These are phyloP conservation scores for Columba guinea DNA, from an alignment of 2,797 vertebrate genomes.

Conservation along the genomic window DNA sequence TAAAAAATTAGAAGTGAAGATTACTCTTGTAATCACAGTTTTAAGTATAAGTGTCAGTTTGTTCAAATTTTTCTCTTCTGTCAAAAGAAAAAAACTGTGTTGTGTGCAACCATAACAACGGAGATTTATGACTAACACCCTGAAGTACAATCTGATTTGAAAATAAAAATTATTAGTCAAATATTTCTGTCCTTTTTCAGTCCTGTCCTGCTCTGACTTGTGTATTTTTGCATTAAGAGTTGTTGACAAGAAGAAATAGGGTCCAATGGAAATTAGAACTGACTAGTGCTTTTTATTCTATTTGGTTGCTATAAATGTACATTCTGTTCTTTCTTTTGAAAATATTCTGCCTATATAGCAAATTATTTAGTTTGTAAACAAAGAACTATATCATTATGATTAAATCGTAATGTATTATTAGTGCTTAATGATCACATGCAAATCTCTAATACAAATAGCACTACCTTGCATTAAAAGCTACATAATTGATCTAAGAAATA, in stretches of 20 bases:
- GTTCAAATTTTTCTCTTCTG: not conserved
- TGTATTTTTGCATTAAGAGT: not conserved
- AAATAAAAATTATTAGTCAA: not conserved
- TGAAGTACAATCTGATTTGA: not conserved
- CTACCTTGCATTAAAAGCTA: constrained; percentile 24
- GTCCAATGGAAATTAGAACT: constrained; percentile 27
- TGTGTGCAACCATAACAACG: not conserved
- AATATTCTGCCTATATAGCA: constrained; percentile 2
- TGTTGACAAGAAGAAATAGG: not conserved
- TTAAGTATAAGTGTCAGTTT: not conserved
- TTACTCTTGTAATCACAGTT: not conserved
- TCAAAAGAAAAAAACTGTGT: not conserved
- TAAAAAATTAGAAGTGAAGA: not conserved
- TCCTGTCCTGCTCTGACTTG: not conserved
- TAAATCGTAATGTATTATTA: constrained; percentile 14
- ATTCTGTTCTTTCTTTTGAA: constrained; percentile 35
- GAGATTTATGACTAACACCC: not conserved
- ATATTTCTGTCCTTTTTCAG: not conserved
- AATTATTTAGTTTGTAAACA: constrained; percentile 57
- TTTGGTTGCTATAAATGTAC: constrained; percentile 30
- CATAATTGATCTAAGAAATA: constrained; percentile 51
- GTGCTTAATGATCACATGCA: constrained; percentile 39
- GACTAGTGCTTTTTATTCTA: not conserved
- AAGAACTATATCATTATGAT: constrained; percentile 38
- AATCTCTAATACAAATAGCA: constrained; percentile 14